Conservation (phyloP, 1,140 invertebrate genomes). For the Neoseiulus cucumeris region DNA sequence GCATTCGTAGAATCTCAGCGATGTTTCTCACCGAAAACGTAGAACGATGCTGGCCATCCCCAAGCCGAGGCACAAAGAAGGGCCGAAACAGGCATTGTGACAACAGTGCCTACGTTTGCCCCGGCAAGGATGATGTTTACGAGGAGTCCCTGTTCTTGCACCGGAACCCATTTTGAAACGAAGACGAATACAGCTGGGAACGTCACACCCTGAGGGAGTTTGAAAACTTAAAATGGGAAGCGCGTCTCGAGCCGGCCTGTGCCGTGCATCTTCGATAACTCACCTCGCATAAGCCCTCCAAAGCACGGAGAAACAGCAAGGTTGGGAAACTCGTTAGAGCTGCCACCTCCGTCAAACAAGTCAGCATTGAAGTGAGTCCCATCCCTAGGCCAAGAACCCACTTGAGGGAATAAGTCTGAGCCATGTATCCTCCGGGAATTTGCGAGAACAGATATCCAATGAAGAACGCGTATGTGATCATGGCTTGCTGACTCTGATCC, state of each 20-base stretch:
- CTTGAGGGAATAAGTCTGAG: constrained; percentile 15
- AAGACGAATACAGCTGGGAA: not conserved
- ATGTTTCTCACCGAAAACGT: not conserved
- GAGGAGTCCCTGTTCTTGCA: not conserved
- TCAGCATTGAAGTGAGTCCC: not conserved
- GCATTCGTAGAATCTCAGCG: not conserved
- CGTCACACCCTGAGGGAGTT: not conserved
- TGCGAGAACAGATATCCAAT: constrained; percentile 29
- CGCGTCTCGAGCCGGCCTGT: too few relatives aligned
- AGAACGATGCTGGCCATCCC: not conserved
- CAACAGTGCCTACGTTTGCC: not conserved
- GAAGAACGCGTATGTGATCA: constrained; percentile 28
- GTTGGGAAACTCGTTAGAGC: not conserved
- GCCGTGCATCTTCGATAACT: too few relatives aligned
- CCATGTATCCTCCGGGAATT: constrained; percentile 28
- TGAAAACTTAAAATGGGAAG: too few relatives aligned
- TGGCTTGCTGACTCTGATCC: constrained; percentile 26
- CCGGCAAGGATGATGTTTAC: not conserved
- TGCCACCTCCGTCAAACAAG: not conserved
- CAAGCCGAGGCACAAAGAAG: not conserved
- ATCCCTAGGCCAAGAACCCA: not conserved
- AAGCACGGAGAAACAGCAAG: not conserved
- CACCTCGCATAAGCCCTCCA: not conserved
- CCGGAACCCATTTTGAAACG: not conserved
- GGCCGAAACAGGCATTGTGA: not conserved